Conservation (phyloP, 2,888 invertebrate genomes). For the Uropetala carovei region DNA sequence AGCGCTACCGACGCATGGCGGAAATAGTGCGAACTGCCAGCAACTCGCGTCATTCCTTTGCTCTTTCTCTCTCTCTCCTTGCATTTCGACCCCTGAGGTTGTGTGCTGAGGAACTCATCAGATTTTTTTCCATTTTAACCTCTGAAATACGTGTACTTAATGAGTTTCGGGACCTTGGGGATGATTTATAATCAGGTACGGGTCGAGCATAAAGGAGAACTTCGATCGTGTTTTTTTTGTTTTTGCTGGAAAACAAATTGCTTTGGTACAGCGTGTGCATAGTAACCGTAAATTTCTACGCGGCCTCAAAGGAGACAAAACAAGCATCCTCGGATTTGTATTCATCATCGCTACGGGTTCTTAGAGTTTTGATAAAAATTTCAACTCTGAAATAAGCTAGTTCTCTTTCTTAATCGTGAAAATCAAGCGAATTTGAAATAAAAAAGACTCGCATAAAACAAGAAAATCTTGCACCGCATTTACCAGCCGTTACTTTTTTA, state of each 20-base stretch:
- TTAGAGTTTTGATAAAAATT: background rate
- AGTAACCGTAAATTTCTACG: background rate
- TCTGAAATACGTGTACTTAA: constrained; percentile 8
- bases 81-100: background rate
- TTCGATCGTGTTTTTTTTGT: background rate
- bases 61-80: background rate
- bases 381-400: background rate
- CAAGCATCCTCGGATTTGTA: background rate
- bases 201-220: background rate
- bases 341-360: background rate
- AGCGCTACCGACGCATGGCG: background rate
- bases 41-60: background rate
- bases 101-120: background rate
- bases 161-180: background rate
- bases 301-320: background rate
- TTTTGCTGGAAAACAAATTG: background rate
- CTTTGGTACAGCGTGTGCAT: background rate
- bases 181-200: constrained; percentile 1
- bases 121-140: background rate
- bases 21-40: background rate
- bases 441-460: background rate
- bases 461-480: background rate
- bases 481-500: background rate
- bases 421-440: background rate
- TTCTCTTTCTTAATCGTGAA: background rate